A percentile compares a stretch with the other conserved stretches of the same genome.
phyloP scores from a whole-genome alignment of 2,113 vertebrate genomes.

The Lophochroa leadbeateri region DNA sequence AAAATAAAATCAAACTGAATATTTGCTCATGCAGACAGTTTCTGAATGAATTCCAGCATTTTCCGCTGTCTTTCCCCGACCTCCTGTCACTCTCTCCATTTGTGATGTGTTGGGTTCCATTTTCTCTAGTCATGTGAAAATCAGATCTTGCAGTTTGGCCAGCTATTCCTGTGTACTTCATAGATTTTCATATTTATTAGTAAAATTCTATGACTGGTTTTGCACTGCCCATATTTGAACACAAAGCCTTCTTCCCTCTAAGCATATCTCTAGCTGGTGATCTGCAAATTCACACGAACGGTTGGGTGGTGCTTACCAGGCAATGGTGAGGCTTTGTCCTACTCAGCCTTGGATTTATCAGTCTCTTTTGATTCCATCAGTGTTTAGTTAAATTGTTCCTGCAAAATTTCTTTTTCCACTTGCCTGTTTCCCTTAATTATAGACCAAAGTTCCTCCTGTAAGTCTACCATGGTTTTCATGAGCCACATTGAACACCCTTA shows the following conservation, averaged over 20 bases:
- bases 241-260: neutral
- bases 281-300: neutral
- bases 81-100: neutral
- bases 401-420: neutral
- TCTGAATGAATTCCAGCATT: neutral
- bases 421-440: fast-evolving
- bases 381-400: neutral
- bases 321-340: neutral
- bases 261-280: neutral
- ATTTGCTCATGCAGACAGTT: neutral
- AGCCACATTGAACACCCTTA: fast-evolving
- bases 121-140: neutral
- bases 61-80: neutral
- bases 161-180: neutral
- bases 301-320: fast-evolving
- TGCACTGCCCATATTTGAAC: fast-evolving
- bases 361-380: neutral
- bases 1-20: neutral
- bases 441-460: neutral
- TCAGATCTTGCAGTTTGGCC: neutral
- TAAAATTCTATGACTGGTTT: neutral
- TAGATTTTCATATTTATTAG: neutral
- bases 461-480: neutral
- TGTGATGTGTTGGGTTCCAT: neutral
- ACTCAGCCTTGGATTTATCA: neutral